These are phyloP conservation scores for Drosophila infuscata DNA, from an alignment of 2,888 invertebrate species.

Conservation along the genomic window DNA sequence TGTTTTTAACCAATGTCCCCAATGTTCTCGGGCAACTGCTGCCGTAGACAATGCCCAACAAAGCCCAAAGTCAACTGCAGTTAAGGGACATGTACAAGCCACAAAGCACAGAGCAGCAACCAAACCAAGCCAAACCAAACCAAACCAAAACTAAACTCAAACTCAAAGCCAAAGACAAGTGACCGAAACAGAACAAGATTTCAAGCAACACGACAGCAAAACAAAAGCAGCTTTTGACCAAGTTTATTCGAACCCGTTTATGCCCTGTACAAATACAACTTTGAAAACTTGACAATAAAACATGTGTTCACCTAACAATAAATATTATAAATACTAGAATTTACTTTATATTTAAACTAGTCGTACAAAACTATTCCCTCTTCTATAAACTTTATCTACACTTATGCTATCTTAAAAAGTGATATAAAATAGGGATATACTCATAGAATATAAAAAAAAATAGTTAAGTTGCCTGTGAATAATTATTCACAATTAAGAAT, in stretches of 20 bases:
- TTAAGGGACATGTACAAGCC: constrained; percentile 48
- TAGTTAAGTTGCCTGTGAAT: accelerated
- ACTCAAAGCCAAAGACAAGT: constrained; percentile 34
- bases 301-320: not conserved
- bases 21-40: constrained; percentile 21
- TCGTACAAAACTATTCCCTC: not conserved
- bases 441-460: not conserved
- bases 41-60: constrained; percentile 43
- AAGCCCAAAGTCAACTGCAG: constrained; percentile 60
- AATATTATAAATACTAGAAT: not conserved
- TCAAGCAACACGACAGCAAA: constrained; percentile 9
- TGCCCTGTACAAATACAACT: constrained; percentile 19
- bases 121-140: constrained; percentile 5
- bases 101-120: constrained; percentile 29
- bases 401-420: no score
- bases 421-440: not conserved
- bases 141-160: constrained; percentile 9
- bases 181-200: constrained; percentile 41
- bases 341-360: not conserved
- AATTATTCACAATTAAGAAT: no score
- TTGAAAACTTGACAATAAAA: not conserved
- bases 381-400: no score
- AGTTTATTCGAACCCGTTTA: constrained; percentile 1
- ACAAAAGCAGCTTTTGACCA: not conserved
- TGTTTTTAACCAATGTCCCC: constrained; percentile 34